Percentiles rank a stretch among this genome's conserved stretches.
phyloP scores from a whole-genome alignment of 1,140 invertebrate genomes.

The Cyrtorhinus lividipennis region DNA sequence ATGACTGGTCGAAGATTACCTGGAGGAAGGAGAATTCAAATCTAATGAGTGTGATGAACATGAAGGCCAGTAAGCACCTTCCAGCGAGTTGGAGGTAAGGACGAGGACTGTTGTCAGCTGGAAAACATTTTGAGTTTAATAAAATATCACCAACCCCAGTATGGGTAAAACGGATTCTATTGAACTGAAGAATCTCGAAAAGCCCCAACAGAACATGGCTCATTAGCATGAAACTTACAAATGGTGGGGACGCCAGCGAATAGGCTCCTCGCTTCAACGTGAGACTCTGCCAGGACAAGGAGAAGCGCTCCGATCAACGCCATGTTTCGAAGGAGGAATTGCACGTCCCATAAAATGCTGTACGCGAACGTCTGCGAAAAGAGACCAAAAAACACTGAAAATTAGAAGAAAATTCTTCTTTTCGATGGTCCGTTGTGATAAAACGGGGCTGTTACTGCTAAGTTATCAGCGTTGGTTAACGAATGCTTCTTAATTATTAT shows the following conservation, averaged over 20 bases:
- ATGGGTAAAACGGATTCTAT: no score
- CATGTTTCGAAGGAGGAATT: conserved; percentile 89
- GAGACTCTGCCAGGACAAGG: conserved; percentile 84
- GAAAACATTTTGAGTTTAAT: no score
- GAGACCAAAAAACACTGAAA: conserved; percentile 18
- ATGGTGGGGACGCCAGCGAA: conserved; percentile 97
- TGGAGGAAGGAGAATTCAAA: conserved; percentile 85
- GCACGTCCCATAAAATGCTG: conserved; percentile 95
- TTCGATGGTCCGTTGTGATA: no score
- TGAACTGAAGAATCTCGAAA: no score
- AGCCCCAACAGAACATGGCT: not conserved
- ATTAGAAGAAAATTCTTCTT: no score
- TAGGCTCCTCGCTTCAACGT: conserved; percentile 78
- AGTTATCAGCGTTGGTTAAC: no score
- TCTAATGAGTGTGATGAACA: conserved; percentile 93
- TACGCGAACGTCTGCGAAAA: conserved; percentile 85
- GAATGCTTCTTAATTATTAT: no score
- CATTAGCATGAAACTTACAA: conserved; percentile 32
- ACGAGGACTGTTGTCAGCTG: conserved; percentile 90
- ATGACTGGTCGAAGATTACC: no score
- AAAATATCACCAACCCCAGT: no score
- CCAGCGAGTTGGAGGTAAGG: conserved; percentile 93
- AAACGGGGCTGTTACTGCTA: no score
- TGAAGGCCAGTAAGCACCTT: conserved; percentile 89
- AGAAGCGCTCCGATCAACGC: conserved; percentile 91